These are phyloP conservation scores for Bolborhynchus lineola DNA, from an alignment of 2,113 vertebrate genomes.

Conservation along the genomic window DNA sequence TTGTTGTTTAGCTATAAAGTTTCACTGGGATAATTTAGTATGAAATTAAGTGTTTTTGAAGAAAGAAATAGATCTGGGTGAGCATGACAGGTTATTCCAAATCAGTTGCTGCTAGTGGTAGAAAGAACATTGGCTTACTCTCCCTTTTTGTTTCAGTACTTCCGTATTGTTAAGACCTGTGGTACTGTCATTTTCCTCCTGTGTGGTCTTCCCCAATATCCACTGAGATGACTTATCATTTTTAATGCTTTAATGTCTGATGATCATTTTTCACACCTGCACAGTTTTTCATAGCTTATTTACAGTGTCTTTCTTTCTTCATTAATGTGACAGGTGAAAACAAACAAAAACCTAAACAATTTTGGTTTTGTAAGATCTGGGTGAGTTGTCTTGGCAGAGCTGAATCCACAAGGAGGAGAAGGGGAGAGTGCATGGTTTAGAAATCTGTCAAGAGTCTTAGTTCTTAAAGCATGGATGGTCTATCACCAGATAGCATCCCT, in stretches of 20 bases:
- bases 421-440: not conserved
- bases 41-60: not conserved
- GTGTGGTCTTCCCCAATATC: not conserved
- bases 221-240: not conserved
- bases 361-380: not conserved
- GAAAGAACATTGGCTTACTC: not conserved
- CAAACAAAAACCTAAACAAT: not conserved
- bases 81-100: not conserved
- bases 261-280: not conserved
- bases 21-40: not conserved
- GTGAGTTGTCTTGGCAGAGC: not conserved
- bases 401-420: not conserved
- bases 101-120: not conserved
- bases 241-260: not conserved
- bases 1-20: not conserved
- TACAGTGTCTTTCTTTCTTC: not conserved
- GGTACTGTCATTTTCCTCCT: not conserved
- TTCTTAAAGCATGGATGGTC: not conserved
- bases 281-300: not conserved
- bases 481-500: not conserved
- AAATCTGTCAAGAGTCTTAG: not conserved
- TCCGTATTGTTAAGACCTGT: not conserved
- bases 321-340: not conserved
- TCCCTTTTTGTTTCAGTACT: not conserved
- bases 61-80: not conserved